A percentile compares a stretch with the other conserved stretches of the same genome.
Evolutionary conservation across 2,113 vertebrate species (phyloP).

Genomic region (Pachyramphus minor): DNA sequence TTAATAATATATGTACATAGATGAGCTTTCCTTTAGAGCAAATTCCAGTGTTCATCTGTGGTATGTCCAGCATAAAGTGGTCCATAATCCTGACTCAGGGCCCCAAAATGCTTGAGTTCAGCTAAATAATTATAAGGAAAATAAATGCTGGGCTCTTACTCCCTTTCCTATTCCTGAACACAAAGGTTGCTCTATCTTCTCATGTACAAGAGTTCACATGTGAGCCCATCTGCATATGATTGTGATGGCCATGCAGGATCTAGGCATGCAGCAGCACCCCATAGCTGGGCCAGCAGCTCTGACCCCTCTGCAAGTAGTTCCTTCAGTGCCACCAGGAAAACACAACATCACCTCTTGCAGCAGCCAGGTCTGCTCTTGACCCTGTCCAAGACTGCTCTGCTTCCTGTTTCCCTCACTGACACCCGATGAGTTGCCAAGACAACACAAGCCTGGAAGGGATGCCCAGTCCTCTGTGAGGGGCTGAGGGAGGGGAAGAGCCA

Average conservation of each 20-base stretch:
- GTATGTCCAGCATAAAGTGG: not conserved
- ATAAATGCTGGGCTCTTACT: not conserved
- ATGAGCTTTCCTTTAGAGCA: not conserved
- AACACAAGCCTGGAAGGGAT: accelerated
- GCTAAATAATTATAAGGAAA: not conserved
- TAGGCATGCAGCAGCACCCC: not conserved
- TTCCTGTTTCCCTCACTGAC: not conserved
- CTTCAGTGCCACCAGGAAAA: accelerated
- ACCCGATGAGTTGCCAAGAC: not conserved
- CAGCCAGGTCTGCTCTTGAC: not conserved
- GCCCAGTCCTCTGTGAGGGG: accelerated
- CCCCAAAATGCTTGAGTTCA: not conserved
- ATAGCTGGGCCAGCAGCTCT: not conserved
- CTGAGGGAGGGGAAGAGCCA: not conserved
- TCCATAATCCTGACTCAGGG: not conserved
- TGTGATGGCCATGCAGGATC: not conserved
- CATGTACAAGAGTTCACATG: accelerated
- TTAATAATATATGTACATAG: not conserved
- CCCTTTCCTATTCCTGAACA: accelerated
- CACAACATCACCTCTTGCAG: not conserved
- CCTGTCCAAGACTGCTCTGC: not conserved
- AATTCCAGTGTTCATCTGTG: not conserved
- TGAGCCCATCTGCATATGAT: accelerated
- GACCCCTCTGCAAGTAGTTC: accelerated
- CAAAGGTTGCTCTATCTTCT: not conserved